Conservation (phyloP, 2,113 vertebrate species). For the Athene cunicularia region DNA sequence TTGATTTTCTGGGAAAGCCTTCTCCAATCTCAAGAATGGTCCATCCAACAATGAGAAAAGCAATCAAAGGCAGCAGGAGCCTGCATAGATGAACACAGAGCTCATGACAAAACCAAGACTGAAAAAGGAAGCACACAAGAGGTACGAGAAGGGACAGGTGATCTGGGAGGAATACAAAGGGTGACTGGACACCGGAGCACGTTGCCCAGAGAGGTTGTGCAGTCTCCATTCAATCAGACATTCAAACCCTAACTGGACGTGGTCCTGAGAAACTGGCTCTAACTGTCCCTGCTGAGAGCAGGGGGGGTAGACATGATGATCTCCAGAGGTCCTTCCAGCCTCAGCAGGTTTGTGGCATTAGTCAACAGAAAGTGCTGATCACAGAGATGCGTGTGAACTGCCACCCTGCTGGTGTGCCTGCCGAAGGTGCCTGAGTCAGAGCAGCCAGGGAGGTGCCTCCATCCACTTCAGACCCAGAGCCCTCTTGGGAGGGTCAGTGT, state of each 20-base stretch:
- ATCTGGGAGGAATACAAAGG: not conserved
- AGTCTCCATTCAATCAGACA: not conserved
- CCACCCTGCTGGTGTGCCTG: not conserved
- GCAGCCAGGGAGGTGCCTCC: not conserved
- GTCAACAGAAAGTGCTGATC: not conserved
- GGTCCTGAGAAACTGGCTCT: not conserved
- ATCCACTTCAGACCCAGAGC: not conserved
- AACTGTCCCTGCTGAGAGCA: not conserved
- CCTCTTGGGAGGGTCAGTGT: not conserved
- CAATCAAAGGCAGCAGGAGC: not conserved
- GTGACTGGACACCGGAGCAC: not conserved
- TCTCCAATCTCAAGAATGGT: not conserved
- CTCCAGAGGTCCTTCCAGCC: not conserved
- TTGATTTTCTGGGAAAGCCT: not conserved
- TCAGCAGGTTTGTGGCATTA: not conserved
- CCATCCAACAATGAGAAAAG: not conserved
- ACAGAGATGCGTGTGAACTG: not conserved
- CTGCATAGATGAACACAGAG: not conserved
- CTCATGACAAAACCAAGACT: not conserved
- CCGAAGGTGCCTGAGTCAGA: not conserved
- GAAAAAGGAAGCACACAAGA: not conserved
- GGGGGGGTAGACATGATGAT: fast-evolving
- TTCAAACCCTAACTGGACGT: not conserved
- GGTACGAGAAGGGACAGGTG: not conserved
- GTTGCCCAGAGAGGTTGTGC: not conserved